Evolutionary conservation across 2,797 vertebrate species (phyloP).

Genomic region (Masticophis lateralis): DNA sequence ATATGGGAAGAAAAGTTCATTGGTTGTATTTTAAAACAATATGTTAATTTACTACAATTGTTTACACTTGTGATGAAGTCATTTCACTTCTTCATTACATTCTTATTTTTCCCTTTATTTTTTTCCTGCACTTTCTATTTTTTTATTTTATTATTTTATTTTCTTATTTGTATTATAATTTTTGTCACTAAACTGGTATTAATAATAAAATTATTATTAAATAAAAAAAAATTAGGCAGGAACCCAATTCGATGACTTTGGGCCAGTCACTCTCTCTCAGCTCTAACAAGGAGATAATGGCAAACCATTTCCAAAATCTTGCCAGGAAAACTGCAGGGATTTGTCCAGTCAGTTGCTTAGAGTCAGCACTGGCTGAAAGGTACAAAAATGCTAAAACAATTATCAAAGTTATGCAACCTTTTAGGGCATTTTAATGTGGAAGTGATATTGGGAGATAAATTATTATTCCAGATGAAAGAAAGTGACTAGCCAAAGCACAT

Average conservation of each 20-base stretch:
- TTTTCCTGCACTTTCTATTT: neutral
- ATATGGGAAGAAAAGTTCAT: neutral
- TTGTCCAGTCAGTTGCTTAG: neutral
- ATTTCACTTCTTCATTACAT: neutral
- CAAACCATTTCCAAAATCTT: neutral
- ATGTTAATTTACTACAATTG: neutral
- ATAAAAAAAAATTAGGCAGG: neutral
- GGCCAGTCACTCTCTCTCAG: neutral
- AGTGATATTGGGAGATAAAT: neutral
- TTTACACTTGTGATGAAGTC: neutral
- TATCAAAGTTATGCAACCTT: neutral
- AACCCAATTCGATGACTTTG: neutral
- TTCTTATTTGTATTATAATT: neutral
- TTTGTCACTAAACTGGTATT: neutral
- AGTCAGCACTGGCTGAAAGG: neutral
- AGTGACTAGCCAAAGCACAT: neutral
- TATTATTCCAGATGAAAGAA: neutral
- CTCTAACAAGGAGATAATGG: neutral
- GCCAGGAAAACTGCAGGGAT: neutral
- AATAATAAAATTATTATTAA: neutral
- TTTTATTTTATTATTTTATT: neutral
- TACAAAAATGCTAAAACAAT: neutral
- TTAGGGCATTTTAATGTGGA: neutral
- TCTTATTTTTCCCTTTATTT: neutral
- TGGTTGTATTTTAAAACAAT: neutral